Evolutionary conservation across 2,797 vertebrate genomes (phyloP).

Genomic region (Poecilia gillii): DNA sequence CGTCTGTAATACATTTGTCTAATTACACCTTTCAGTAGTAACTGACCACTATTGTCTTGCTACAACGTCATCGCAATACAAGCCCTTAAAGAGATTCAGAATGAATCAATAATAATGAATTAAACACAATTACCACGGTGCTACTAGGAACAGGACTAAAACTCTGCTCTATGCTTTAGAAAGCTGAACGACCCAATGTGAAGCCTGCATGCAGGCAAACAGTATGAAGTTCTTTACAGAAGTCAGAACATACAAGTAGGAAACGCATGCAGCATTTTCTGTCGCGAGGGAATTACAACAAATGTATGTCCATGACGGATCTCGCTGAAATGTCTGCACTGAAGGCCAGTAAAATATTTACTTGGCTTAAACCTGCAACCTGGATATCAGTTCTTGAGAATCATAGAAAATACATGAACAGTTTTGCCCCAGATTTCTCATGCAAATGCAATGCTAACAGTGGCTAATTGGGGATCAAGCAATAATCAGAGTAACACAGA

Average conservation of each 20-base stretch:
- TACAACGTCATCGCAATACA: background rate
- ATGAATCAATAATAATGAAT: background rate
- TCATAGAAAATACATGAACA: conserved; percentile 5
- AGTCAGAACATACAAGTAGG: background rate
- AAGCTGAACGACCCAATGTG: background rate
- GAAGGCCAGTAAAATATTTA: conserved; percentile 54
- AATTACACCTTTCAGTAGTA: background rate
- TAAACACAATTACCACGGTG: no score
- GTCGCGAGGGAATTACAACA: background rate
- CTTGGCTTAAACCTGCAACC: conserved; percentile 23
- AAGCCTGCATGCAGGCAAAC: background rate
- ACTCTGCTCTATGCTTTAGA: background rate
- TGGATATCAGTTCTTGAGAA: conserved; percentile 13
- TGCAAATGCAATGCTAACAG: background rate
- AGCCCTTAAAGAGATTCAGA: background rate
- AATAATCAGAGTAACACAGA: background rate
- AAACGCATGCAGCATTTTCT: conserved; percentile 1
- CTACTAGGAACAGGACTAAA: background rate
- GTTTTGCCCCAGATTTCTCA: background rate
- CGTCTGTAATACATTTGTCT: background rate
- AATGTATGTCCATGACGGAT: background rate
- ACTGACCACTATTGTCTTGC: background rate
- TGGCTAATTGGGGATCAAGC: background rate
- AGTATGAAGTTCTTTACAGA: background rate
- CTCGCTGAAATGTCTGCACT: conserved; percentile 18